A percentile compares a stretch with the other conserved stretches of the same genome.
Conservation (phyloP, 2,888 invertebrate species). For the Polyploca ridens region DNA sequence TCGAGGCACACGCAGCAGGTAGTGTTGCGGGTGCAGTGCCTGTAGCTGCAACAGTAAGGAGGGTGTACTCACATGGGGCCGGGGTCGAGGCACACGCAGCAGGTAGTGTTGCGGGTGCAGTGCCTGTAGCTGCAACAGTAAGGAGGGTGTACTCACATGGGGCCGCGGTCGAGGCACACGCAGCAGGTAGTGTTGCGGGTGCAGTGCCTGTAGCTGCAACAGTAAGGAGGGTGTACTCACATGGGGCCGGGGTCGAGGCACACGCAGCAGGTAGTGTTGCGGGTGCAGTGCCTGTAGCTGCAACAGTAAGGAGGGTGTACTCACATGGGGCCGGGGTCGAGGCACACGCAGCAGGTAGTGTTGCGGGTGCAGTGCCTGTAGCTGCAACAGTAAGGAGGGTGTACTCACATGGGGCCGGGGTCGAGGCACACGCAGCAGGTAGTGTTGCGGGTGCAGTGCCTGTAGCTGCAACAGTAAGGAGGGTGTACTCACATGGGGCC, state of each 20-base stretch:
- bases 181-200: slow-evolving; percentile 4
- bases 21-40: slow-evolving; percentile 4
- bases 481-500: no score
- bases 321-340: neutral
- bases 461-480: no score
- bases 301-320: slow-evolving; percentile 1
- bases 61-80: slow-evolving; percentile 2
- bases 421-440: no score
- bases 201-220: neutral
- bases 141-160: slow-evolving; percentile 2
- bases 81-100: neutral
- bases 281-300: neutral
- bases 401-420: no score
- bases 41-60: neutral
- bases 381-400: no score
- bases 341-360: neutral
- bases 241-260: neutral
- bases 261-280: slow-evolving; percentile 1
- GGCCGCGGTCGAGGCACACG: neutral
- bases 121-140: slow-evolving; percentile 1
- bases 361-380: neutral
- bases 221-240: neutral
- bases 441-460: no score
- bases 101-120: slow-evolving; percentile 1
- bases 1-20: neutral